A percentile compares a stretch with the other conserved stretches of the same genome.
Evolutionary conservation across 2,888 invertebrate species (phyloP).

Genomic region (Eutolmus rufibarbis): DNA sequence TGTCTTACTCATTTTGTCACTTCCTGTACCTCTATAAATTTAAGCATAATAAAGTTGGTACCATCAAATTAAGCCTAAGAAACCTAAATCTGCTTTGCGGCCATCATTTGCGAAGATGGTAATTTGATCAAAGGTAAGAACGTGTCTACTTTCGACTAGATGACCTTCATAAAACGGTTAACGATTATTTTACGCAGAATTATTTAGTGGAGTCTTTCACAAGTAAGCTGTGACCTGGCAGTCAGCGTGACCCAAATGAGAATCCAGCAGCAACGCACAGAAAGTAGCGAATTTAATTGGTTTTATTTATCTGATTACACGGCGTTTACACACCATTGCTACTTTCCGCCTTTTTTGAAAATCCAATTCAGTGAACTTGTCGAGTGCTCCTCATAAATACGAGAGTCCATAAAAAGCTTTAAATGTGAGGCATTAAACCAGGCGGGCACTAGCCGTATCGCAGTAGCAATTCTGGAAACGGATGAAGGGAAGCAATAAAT

Average conservation of each 20-base stretch:
- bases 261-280: neutral
- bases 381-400: conserved; percentile 35
- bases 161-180: conserved; percentile 13
- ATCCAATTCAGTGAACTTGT: conserved; percentile 30
- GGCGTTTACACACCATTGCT: conserved; percentile 22
- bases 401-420: conserved; percentile 36
- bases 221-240: neutral
- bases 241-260: neutral
- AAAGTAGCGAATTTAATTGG: conserved; percentile 25
- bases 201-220: neutral
- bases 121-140: neutral
- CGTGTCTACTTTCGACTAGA: neutral
- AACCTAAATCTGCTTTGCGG: neutral
- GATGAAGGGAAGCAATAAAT: conserved; percentile 41
- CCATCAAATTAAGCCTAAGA: conserved; percentile 15
- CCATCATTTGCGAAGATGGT: neutral
- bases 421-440: conserved; percentile 38
- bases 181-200: neutral
- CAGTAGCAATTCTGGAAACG: conserved; percentile 31
- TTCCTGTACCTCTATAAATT: neutral
- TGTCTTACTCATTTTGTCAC: neutral
- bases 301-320: conserved; percentile 25
- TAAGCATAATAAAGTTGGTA: neutral
- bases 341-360: conserved; percentile 13
- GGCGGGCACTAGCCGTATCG: conserved; percentile 31